phyloP scores from a whole-genome alignment of 1,140 invertebrate genomes.

The Parasteatoda tepidariorum region DNA sequence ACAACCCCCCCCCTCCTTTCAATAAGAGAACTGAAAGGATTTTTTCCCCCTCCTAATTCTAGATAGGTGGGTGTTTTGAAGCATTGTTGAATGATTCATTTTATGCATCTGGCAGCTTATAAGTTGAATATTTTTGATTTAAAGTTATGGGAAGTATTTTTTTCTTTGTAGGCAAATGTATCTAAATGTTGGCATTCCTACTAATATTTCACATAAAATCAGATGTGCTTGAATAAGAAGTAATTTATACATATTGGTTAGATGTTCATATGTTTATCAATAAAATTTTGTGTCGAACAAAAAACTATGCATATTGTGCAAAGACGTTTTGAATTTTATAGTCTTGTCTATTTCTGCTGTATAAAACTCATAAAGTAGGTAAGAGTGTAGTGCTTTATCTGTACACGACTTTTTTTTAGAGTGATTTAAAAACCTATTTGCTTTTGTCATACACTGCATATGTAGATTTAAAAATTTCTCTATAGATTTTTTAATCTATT shows the following conservation, averaged over 20 bases:
- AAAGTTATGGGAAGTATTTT: too few species aligned
- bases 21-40: too few species aligned
- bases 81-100: too few species aligned
- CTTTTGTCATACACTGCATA: not conserved
- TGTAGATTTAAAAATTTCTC: not conserved
- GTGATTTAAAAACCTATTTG: not conserved
- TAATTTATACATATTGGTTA: not conserved
- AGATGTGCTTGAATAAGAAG: not conserved
- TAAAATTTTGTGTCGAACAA: not conserved
- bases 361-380: conserved; percentile 1
- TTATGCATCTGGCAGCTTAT: too few species aligned
- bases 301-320: not conserved
- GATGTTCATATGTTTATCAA: not conserved
- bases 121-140: too few species aligned
- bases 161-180: too few species aligned
- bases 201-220: not conserved
- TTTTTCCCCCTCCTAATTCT: too few species aligned
- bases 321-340: conserved; percentile 14
- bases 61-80: too few species aligned
- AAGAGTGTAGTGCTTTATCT: conserved; percentile 17
- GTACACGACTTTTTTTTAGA: conserved; percentile 4
- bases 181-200: not conserved
- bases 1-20: too few species aligned
- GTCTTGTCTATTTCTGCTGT: conserved; percentile 22
- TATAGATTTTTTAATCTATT: not conserved